Percentiles rank a stretch among this genome's conserved stretches.
Conservation (phyloP, 2,797 vertebrate genomes). For the Lutra lutra region DNA sequence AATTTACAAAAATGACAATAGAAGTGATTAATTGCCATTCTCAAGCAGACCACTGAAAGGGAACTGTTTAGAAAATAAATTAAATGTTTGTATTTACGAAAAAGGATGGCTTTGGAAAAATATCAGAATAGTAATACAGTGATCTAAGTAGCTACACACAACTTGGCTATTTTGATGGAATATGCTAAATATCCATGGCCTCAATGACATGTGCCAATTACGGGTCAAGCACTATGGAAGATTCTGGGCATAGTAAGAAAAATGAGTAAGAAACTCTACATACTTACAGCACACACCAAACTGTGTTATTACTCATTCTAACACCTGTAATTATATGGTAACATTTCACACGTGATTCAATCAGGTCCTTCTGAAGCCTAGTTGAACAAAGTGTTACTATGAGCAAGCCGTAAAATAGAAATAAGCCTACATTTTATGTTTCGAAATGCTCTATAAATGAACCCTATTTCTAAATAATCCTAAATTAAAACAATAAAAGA, state of each 20-base stretch:
- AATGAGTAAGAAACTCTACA: conserved; percentile 62
- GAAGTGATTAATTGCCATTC: conserved; percentile 4
- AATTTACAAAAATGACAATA: neutral
- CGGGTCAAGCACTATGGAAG: neutral
- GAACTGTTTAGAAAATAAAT: neutral
- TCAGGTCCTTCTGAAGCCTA: neutral
- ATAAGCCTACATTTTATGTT: neutral
- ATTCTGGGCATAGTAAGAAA: neutral
- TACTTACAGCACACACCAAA: neutral
- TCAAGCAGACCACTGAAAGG: neutral
- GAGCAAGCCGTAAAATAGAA: neutral
- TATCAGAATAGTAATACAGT: neutral
- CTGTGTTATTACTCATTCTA: neutral
- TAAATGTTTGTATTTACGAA: neutral
- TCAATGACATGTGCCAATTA: neutral
- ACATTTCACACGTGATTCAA: neutral
- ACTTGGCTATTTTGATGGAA: neutral
- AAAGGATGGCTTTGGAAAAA: neutral
- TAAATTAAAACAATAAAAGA: neutral
- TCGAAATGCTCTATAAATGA: neutral
- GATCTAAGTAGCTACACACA: neutral
- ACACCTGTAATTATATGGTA: neutral
- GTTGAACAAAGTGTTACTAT: neutral
- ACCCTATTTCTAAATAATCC: neutral
- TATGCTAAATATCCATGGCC: neutral